Evolutionary conservation across 2,113 vertebrate genomes (phyloP).

Genomic region (Oreamnos americanus): DNA sequence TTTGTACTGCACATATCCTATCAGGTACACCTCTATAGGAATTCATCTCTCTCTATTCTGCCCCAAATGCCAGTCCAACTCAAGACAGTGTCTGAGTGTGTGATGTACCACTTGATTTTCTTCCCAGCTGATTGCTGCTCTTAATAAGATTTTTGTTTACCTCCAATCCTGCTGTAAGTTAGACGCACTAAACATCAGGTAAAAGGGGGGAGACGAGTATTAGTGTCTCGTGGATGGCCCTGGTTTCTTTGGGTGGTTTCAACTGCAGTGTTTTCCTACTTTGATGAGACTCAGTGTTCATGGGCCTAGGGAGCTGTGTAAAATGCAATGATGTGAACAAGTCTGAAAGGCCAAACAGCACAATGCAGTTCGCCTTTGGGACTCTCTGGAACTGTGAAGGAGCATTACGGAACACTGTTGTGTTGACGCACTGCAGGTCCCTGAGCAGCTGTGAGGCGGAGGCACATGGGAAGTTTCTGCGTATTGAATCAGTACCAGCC

Average conservation of each 20-base stretch:
- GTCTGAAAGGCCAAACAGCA: slow-evolving; percentile 55
- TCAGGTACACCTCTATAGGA: background rate
- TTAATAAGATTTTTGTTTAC: slow-evolving; percentile 57
- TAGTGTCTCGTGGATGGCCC: slow-evolving; percentile 43
- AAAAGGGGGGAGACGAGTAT: slow-evolving; percentile 33
- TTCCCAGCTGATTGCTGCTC: slow-evolving; percentile 23
- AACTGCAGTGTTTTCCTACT: slow-evolving; percentile 65
- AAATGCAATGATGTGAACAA: slow-evolving; percentile 73
- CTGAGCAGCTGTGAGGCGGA: background rate
- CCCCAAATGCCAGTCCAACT: background rate
- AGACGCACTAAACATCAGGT: slow-evolving; percentile 45
- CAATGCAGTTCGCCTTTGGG: slow-evolving; percentile 73
- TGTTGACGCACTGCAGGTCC: slow-evolving; percentile 28
- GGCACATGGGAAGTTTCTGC: background rate
- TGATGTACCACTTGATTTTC: slow-evolving; percentile 14
- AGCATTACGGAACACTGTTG: slow-evolving; percentile 53
- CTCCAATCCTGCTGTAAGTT: slow-evolving; percentile 39
- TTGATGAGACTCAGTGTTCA: slow-evolving; percentile 73
- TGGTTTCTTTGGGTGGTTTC: slow-evolving; percentile 67
- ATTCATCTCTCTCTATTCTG: background rate
- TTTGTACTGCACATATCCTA: background rate
- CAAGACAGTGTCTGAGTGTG: background rate
- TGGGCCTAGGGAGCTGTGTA: slow-evolving; percentile 69
- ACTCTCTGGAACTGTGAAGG: slow-evolving; percentile 61
- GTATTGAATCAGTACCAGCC: slow-evolving; percentile 36